A percentile compares a stretch with the other conserved stretches of the same genome.
These are phyloP conservation scores for Atherix ibis DNA, from an alignment of 2,888 invertebrate genomes.

Conservation along the genomic window DNA sequence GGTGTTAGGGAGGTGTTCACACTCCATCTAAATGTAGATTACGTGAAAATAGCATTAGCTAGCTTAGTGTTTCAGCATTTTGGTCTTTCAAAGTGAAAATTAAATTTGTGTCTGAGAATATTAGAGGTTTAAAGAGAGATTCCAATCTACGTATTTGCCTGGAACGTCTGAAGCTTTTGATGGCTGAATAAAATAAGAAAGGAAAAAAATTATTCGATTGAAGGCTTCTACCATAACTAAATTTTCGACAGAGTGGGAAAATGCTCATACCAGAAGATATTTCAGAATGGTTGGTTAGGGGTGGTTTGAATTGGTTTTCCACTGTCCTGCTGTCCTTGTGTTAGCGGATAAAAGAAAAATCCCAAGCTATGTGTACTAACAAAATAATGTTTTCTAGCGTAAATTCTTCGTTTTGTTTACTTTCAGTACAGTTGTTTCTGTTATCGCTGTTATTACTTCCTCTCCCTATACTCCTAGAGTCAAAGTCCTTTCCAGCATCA, in stretches of 20 bases:
- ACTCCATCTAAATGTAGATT: slow-evolving; percentile 13
- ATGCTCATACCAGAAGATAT: no score
- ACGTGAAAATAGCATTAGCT: slow-evolving; percentile 12
- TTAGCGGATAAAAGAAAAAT: no score
- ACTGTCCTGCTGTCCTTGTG: no score
- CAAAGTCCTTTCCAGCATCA: background rate
- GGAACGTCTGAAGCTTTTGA: slow-evolving; percentile 6
- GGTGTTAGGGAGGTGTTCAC: slow-evolving; percentile 6
- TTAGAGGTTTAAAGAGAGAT: slow-evolving; percentile 11
- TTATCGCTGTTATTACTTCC: no score
- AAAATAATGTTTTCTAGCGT: no score
- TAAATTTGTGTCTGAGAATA: slow-evolving; percentile 11
- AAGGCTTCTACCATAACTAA: background rate
- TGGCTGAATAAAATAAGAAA: slow-evolving; percentile 3
- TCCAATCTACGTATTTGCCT: slow-evolving; percentile 11
- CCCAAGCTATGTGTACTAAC: no score
- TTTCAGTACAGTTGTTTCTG: no score
- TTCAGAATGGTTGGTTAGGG: no score
- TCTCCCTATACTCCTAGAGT: no score
- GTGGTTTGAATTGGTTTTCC: no score
- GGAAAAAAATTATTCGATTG: background rate
- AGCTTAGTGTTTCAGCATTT: slow-evolving; percentile 4
- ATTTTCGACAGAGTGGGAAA: background rate
- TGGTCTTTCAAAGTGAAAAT: slow-evolving; percentile 10
- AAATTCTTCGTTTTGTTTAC: no score